Evolutionary conservation across 2,113 vertebrate species (phyloP).

Genomic region (Alaudala cheleensis): DNA sequence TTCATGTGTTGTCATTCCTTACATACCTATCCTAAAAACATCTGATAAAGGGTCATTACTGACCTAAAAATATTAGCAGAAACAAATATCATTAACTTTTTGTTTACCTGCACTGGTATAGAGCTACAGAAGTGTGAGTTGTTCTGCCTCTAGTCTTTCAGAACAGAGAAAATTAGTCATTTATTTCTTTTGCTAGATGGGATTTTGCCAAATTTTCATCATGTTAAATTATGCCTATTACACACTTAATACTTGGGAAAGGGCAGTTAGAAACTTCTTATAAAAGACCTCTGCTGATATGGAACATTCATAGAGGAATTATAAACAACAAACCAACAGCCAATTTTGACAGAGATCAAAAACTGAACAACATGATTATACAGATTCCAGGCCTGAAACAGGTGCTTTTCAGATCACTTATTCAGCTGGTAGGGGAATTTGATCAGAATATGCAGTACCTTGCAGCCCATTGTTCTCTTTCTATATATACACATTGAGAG

Average conservation of each 20-base stretch:
- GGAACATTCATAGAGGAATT: background rate
- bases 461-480: conserved; percentile 51
- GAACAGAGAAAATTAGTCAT: background rate
- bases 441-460: conserved; percentile 10
- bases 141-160: background rate
- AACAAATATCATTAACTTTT: background rate
- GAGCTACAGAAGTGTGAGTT: background rate
- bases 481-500: conserved; percentile 29
- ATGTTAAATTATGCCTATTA: background rate
- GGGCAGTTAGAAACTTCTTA: background rate
- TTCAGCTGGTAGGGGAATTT: conserved; percentile 42
- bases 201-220: background rate
- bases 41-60: background rate
- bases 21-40: background rate
- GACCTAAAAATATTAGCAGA: background rate
- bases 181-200: background rate
- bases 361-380: background rate
- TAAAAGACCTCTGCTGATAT: background rate
- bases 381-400: background rate
- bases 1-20: background rate
- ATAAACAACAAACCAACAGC: background rate
- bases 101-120: background rate
- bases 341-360: background rate
- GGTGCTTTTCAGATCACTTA: conserved; percentile 13
- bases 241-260: background rate